phyloP scores from a whole-genome alignment of 2,113 vertebrate genomes.

The Microcebus lehilahytsara region DNA sequence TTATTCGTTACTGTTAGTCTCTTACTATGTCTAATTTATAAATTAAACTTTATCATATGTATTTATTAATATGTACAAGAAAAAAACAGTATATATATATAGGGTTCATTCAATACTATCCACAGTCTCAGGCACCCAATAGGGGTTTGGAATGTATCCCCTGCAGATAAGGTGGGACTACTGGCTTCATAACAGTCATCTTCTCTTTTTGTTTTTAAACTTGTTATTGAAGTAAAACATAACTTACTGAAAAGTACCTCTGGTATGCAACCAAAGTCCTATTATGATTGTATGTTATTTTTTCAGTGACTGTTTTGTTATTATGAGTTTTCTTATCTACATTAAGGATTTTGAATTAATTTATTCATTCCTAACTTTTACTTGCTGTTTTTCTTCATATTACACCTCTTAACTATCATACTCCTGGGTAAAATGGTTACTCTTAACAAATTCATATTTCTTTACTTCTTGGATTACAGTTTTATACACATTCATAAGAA shows the following conservation, averaged over 20 bases:
- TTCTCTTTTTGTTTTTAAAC: not conserved
- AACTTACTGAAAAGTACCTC: not conserved
- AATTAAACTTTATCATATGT: not conserved
- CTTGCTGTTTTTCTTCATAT: not conserved
- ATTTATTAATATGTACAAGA: not conserved
- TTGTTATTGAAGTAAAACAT: not conserved
- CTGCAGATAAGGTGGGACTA: not conserved
- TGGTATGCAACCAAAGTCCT: not conserved
- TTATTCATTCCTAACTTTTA: not conserved
- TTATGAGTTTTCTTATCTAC: not conserved
- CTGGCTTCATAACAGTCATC: not conserved
- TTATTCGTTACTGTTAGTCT: not conserved
- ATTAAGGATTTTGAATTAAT: not conserved
- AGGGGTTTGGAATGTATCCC: not conserved
- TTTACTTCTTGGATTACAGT: not conserved
- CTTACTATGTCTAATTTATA: not conserved
- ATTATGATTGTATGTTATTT: not conserved
- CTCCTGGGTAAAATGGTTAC: not conserved
- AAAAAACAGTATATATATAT: not conserved
- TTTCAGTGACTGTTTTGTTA: not conserved
- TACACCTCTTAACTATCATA: not conserved
- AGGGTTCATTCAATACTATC: not conserved
- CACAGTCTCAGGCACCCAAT: not conserved
- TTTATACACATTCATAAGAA: not conserved
- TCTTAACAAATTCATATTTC: not conserved